phyloP scores from a whole-genome alignment of 2,113 vertebrate species.

The Paramormyrops kingsleyae region DNA sequence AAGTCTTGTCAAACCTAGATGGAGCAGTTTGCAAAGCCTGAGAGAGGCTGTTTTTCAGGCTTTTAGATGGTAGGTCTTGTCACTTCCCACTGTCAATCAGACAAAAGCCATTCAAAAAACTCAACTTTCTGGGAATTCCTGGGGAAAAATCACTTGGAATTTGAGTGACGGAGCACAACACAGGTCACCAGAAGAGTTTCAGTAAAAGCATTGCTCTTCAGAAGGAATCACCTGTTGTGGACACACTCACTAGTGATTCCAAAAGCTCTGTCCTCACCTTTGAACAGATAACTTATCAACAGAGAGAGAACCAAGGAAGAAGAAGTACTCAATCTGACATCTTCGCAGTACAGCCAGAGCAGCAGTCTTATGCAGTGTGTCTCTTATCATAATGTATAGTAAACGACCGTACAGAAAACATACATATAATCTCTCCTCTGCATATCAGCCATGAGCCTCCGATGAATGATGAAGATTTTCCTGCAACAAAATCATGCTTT shows the following conservation, averaged over 20 bases:
- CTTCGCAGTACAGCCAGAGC: not conserved
- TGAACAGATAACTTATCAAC: not conserved
- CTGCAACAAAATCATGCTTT: not conserved
- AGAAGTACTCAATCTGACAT: not conserved
- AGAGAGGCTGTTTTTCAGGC: not conserved
- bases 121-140: not conserved
- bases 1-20: constrained; percentile 9
- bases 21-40: constrained; percentile 20
- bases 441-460: not conserved
- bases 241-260: not conserved
- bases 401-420: not conserved
- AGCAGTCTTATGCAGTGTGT: too few species aligned
- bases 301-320: not conserved
- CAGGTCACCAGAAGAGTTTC: not conserved
- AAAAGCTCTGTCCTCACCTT: not conserved
- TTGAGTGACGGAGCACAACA: not conserved
- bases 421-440: not conserved
- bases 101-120: constrained; percentile 3
- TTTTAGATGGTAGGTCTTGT: not conserved
- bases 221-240: not conserved
- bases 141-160: not conserved
- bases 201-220: not conserved
- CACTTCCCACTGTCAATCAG: constrained; percentile 14
- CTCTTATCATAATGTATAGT: not conserved
- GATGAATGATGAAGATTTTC: not conserved